Conservation (phyloP, 2,797 vertebrate species). For the Cryptoprocta ferox region DNA sequence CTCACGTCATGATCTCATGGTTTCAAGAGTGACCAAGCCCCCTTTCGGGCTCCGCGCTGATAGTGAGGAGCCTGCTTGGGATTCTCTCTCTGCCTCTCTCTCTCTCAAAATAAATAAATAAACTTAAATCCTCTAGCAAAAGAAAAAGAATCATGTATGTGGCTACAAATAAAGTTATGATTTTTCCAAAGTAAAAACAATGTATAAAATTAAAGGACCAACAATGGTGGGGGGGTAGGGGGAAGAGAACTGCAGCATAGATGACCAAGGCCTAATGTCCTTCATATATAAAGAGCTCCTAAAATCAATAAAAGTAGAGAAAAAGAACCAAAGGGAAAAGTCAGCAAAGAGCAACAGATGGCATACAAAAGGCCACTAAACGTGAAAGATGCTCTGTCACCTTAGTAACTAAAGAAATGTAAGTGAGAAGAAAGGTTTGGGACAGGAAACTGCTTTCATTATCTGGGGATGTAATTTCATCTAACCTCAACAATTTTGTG, state of each 20-base stretch:
- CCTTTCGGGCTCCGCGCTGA: too few relatives aligned
- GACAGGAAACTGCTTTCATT: neutral
- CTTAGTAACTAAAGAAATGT: neutral
- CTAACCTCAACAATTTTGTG: neutral
- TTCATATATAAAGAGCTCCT: neutral
- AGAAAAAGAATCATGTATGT: neutral
- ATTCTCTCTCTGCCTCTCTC: too few relatives aligned
- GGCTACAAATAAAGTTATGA: neutral
- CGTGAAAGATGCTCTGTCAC: accelerated
- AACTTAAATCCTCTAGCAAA: neutral
- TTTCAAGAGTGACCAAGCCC: too few relatives aligned
- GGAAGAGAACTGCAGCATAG: neutral
- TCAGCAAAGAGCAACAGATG: neutral
- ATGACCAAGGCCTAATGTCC: neutral
- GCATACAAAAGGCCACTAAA: neutral
- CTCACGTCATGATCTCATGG: too few relatives aligned
- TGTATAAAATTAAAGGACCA: neutral
- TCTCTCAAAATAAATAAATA: too few relatives aligned
- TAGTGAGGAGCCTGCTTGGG: too few relatives aligned
- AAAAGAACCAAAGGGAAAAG: neutral
- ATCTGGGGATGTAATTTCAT: neutral
- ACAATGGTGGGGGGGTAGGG: neutral
- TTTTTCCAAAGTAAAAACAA: neutral
- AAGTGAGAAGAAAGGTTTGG: neutral
- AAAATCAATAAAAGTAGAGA: neutral